phyloP scores from a whole-genome alignment of 92 coral and sea anemone species.

The Parazoanthus swiftii region DNA sequence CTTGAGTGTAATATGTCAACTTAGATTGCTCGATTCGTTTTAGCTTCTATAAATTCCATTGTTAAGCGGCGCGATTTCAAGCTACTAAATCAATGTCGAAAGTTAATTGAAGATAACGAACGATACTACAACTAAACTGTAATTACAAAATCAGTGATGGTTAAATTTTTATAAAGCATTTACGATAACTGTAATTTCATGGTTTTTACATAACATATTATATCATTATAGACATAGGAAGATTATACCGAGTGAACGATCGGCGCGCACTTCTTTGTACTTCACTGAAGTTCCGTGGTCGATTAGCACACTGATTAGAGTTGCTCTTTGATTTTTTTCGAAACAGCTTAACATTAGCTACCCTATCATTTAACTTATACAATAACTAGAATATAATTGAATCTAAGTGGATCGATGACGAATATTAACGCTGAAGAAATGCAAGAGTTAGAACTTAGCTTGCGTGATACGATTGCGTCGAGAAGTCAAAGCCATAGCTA shows the following conservation, averaged over 20 bases:
- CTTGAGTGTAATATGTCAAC: not conserved
- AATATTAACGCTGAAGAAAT: not conserved
- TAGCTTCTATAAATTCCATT: not conserved
- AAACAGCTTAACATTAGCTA: not conserved
- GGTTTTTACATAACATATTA: not conserved
- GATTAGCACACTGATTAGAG: not conserved
- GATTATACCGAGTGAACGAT: conserved; percentile 3
- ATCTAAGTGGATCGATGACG: not conserved
- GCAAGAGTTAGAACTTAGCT: not conserved
- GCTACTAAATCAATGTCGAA: not conserved
- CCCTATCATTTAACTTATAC: not conserved
- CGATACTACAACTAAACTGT: not conserved
- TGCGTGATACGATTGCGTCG: not conserved
- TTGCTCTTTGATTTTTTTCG: not conserved
- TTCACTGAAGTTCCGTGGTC: not conserved
- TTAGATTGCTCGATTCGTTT: not conserved
- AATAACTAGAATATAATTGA: not conserved
- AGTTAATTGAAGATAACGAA: not conserved
- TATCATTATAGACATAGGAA: not conserved
- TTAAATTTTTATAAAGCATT: not conserved
- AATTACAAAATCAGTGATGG: conserved; percentile 12
- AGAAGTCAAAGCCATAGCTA: not conserved
- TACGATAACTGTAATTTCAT: conserved; percentile 6
- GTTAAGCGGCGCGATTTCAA: not conserved
- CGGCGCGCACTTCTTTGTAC: not conserved